These are phyloP conservation scores for Ceratina japonica DNA, from an alignment of 1,140 invertebrate genomes.

Conservation along the genomic window DNA sequence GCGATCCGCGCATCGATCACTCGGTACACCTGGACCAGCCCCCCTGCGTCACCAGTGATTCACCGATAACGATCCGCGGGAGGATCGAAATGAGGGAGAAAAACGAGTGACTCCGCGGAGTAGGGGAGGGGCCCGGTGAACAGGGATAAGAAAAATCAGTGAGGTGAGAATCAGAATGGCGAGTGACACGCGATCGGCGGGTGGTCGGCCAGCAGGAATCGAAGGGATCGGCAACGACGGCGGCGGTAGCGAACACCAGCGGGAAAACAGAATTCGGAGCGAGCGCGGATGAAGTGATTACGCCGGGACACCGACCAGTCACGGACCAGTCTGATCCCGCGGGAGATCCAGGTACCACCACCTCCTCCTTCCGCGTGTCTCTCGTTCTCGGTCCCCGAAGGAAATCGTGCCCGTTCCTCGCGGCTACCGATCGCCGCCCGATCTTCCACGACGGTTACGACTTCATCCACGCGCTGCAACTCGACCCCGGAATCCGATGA, in stretches of 20 bases:
- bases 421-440: slow-evolving; percentile 4
- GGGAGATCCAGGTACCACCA: slow-evolving; percentile 58
- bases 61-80: too few species aligned
- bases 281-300: slow-evolving; percentile 64
- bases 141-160: not conserved
- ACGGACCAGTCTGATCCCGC: slow-evolving; percentile 57
- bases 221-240: not conserved
- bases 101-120: slow-evolving; percentile 14
- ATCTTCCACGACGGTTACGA: slow-evolving; percentile 20
- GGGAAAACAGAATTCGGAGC: slow-evolving; percentile 50
- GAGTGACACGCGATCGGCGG: slow-evolving; percentile 20
- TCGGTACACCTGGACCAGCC: not conserved
- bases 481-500: slow-evolving; percentile 18
- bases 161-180: slow-evolving; percentile 51
- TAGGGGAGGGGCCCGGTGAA: not conserved
- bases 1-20: slow-evolving; percentile 12
- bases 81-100: not conserved
- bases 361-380: slow-evolving; percentile 36
- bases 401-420: slow-evolving; percentile 17
- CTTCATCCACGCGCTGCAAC: slow-evolving; percentile 27
- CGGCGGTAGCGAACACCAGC: slow-evolving; percentile 4
- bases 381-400: slow-evolving; percentile 19
- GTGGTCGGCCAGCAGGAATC: slow-evolving; percentile 32
- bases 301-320: slow-evolving; percentile 49
- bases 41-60: slow-evolving; percentile 1